Conservation (phyloP, 1,140 invertebrate species). For the Drosophila takahashii region DNA sequence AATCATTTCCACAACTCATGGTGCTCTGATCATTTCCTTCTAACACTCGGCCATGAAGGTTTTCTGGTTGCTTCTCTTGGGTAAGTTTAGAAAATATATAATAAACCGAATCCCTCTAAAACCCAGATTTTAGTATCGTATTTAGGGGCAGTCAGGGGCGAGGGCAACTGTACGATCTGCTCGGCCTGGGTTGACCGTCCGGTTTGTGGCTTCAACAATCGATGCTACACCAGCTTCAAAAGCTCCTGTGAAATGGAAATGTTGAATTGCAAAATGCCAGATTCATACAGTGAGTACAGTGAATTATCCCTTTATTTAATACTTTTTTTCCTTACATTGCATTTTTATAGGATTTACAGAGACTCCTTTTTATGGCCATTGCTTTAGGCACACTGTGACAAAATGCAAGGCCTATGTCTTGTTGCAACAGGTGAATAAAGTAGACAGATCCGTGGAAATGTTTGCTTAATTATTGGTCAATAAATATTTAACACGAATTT, state of each 20-base stretch:
- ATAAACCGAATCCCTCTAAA: background rate
- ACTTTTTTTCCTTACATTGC: background rate
- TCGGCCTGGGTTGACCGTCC: background rate
- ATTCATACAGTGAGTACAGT: constrained; percentile 3
- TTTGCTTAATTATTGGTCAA: background rate
- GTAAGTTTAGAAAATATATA: background rate
- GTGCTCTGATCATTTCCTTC: background rate
- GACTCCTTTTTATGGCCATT: background rate
- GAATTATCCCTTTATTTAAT: background rate
- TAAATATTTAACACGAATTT: background rate
- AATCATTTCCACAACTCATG: background rate
- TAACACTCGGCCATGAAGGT: constrained; percentile 1
- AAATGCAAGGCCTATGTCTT: constrained; percentile 1
- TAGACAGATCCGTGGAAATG: background rate
- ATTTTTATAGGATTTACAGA: constrained; percentile 1
- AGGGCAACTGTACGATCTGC: background rate
- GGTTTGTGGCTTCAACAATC: constrained; percentile 7
- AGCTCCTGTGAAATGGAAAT: constrained; percentile 18
- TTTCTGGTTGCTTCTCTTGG: background rate
- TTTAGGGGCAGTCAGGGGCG: background rate
- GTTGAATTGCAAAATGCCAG: constrained; percentile 3
- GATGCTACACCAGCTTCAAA: constrained; percentile 5
- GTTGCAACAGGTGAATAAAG: background rate
- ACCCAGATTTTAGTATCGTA: background rate
- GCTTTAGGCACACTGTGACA: background rate